Evolutionary conservation across 2,113 vertebrate genomes (phyloP).

Genomic region (Neofelis nebulosa): DNA sequence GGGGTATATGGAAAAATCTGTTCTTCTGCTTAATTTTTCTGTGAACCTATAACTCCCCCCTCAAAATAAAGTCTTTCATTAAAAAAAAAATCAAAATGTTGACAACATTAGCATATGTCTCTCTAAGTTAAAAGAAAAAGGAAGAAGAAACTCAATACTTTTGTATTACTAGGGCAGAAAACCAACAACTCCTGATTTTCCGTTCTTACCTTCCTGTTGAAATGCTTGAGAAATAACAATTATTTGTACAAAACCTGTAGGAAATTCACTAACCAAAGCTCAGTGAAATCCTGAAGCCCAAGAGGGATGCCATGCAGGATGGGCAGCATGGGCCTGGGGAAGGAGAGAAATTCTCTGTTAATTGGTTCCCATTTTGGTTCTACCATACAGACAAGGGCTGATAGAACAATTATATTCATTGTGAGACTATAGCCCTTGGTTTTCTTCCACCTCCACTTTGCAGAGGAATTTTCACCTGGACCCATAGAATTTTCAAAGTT

Average conservation of each 20-base stretch:
- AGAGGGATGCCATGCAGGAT: neutral
- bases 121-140: neutral
- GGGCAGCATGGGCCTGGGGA: neutral
- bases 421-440: neutral
- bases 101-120: neutral
- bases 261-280: neutral
- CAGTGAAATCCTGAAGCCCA: neutral
- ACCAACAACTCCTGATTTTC: neutral
- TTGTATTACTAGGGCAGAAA: neutral
- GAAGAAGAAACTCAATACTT: neutral
- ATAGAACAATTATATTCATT: neutral
- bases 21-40: neutral
- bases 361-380: neutral
- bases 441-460: neutral
- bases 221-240: slow-evolving; percentile 10
- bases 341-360: neutral
- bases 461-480: neutral
- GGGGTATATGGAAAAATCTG: neutral
- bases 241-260: neutral
- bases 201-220: neutral
- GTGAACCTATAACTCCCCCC: neutral
- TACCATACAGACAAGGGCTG: neutral
- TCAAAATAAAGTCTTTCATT: neutral
- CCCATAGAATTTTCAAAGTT: neutral
- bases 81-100: neutral